Base-by-base conservation (phyloP, 2,113 vertebrate genomes). In the Ranitomeya imitator region DNA sequence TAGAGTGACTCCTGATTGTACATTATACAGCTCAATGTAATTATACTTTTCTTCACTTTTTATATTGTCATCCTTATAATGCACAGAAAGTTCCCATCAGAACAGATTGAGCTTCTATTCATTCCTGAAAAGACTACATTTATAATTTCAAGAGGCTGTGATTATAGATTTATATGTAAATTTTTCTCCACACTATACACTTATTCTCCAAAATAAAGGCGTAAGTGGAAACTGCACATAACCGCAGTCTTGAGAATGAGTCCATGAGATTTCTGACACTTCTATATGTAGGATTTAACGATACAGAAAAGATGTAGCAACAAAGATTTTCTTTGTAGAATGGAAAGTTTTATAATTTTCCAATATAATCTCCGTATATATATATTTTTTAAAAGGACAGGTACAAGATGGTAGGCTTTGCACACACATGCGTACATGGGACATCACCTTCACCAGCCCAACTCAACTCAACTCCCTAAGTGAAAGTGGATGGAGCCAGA, bases 121-220 rank as follows among this genome's bases (percentile, higher is more conserved):
- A 51, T 79, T 54, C 19, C 19, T 78, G 61, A 69, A 63, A 80
- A 12, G 63, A 15, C 37, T 2, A 13, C 63, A 31, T 37, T 37
- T 80, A 65, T 37, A 19, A 86, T 26, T 52, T 12, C 79, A 19
- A 87, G 76, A 37, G 61, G 13, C 65, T 15, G 77, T 87, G 65
- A 81, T 80, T 87, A 31, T 71, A 81, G 52, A 73, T 87, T 87
- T 60, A 87, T 16, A 87, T 87, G 86, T 31, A 87, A 87, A 87
- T 87, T 37, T 81, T 4, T n/a, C 59, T 71, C 31, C 45, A 81
- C 37, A 23, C 55, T 71, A 51, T 26, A 19, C 51, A 52, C 9
- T 74, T 76, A 76, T 67, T 79, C 7, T 65, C 4, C 18, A 7
- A 79, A 31, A 57, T 57, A 61, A 79, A 67, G 69, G 14, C 57